Evolutionary conservation across 2,888 invertebrate genomes (phyloP), one percentile per base, ranked within the genome.

Genomic region (Spodoptera littoralis): DNA sequence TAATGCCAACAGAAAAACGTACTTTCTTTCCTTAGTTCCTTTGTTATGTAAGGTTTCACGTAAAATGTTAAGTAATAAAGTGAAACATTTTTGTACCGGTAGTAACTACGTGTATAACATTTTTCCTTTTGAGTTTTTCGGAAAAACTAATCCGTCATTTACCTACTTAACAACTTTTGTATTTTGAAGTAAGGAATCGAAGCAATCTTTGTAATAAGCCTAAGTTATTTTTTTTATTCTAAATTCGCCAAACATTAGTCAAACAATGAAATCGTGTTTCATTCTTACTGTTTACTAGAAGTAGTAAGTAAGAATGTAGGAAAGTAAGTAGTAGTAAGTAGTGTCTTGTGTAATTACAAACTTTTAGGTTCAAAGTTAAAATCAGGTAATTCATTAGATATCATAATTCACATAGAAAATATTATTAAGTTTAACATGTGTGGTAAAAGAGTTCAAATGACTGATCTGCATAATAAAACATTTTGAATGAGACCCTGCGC

Each of bases 1-100:
- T 85, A 86, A 85, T 84, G 65, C 84, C 71, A 69, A 77, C 73
- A 84, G 61, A 79, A 83, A 84, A 74, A 59, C 52, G 70, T 65
- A 68, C 64, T 73, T 73, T 70, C 58, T 74, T 52, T 58, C 56
- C 75, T 84, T 83, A 79, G 60, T 78, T 64, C 56, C 76, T 84
- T 83, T 80, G 60, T 78, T 64, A 63, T 77, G 13, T 77, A 81
- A 55, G 87, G 84, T 69, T 85, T 87, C 62, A 53, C 49, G 67
- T 66, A 55, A 60, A 72, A 54, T 57, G 60, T 58, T 63, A 64
- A 50, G 58, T 50, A 64, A 65, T 53, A 65, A 63, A 60, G 57
- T 59, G 55, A 67, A 57, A 36, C 42, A 46, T 51, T 36, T 67
- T 53, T 60, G 46, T 46, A 51, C 27, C 27, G 24, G 46, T 41